A percentile compares a stretch with the other conserved stretches of the same genome.
These are phyloP conservation scores for Perdix hodgsoniae DNA, from an alignment of 2,797 vertebrate genomes.

Conservation along the genomic window DNA sequence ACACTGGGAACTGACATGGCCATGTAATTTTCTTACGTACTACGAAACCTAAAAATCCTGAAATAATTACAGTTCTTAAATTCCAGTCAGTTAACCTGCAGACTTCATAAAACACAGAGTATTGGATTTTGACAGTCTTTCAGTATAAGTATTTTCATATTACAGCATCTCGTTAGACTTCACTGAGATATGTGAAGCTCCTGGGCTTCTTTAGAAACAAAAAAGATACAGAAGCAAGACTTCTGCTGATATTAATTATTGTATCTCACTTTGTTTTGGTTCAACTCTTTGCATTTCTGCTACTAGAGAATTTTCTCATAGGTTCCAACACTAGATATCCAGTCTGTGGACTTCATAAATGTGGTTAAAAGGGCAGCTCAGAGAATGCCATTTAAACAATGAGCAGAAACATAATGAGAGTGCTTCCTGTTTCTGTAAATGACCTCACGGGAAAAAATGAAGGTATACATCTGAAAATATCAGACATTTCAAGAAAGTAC, in stretches of 20 bases:
- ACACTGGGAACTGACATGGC: neutral
- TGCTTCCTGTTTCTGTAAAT: conserved; percentile 44
- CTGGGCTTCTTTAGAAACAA: neutral
- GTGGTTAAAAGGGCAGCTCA: conserved; percentile 12
- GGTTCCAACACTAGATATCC: neutral
- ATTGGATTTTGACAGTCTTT: neutral
- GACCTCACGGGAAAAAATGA: neutral
- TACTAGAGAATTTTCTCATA: neutral
- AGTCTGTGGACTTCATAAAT: neutral
- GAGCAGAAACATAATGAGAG: conserved; percentile 37
- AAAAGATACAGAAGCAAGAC: neutral
- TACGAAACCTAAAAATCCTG: neutral
- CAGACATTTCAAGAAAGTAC: neutral
- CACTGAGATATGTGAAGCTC: neutral
- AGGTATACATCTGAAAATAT: conserved; percentile 2
- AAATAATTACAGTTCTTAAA: neutral
- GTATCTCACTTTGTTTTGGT: neutral
- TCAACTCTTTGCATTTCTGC: neutral
- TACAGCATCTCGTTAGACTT: neutral
- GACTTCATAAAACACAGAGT: neutral
- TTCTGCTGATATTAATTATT: neutral
- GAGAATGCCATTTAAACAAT: conserved; percentile 28
- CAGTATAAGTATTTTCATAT: neutral
- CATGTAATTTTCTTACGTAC: neutral
- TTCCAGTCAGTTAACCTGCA: neutral